Evolutionary conservation across 2,797 vertebrate genomes (phyloP), one percentile per base, ranked within the genome.

Genomic region (Eupleurogrammus muticus): DNA sequence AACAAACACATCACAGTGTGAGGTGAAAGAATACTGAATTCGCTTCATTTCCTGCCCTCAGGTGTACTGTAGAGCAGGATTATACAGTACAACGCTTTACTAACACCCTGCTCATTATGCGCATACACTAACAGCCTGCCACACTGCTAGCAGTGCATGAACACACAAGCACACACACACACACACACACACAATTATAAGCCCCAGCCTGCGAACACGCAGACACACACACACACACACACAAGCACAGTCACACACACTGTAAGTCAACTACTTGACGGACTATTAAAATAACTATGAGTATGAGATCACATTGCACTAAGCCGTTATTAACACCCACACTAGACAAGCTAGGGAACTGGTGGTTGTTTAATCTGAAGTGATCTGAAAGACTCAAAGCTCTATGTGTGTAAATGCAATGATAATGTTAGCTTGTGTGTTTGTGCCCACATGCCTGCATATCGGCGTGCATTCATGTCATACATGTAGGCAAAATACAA

Each of bases 81-180:
- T 86, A 86, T 67, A 80, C 80, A 80, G 78, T 61, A 60, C 75
- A 79, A 58, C 34, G 70, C 83, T 81, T 82, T 79, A 54, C 77
- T 77, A 85, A 88, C 88, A 76, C 68, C 72, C 60, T 7, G 5
- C 75, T 91, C 82, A 87, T 91, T 88, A 90, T 53, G 28, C 47
- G 64, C 70, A 53, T 74, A 73, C 79, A 77, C 73, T 79, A 83
- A 89, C 56, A 84, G 69, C 78, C 80, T 66, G 70, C 81, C 70
- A 65, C 77, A 75, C 65, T 24, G 35, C 55, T 54, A 50, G 48
- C 55, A 69, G 69, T 36, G 56, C 76, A 71, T 62, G 62, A 70
- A 54, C 68, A 75, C 60, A 69, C 79, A 66, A 73, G 73, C 66
- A 53, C 44, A 47, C 60, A 56, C n/a, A 49, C 42, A 44, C 40